Base-by-base conservation (phyloP, 2,113 vertebrate genomes). In the Pomatostomus ruficeps region DNA sequence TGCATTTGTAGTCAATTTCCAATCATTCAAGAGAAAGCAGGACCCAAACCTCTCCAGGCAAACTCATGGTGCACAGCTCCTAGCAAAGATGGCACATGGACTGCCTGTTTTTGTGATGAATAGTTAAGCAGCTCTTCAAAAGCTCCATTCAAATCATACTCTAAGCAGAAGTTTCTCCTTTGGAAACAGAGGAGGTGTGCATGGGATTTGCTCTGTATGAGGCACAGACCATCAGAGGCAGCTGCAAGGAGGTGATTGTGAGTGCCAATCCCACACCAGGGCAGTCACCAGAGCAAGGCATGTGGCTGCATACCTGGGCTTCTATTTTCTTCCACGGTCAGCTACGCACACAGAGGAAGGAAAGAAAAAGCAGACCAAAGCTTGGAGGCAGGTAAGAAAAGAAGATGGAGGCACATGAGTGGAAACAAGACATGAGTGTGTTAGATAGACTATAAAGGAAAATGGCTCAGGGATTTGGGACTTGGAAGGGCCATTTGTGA, bases 191-290 rank as follows among this genome's bases (percentile, higher is more conserved):
- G 17, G 2, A 68, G 5, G 3, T 42, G 19, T 42, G 16, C 36
- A 26, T 7, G 57, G 29, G 29, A 11, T 14, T 89, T 58, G 4
- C 38, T 66, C 77, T 42, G 7, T 13, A 22, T 21, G 21, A 80
- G 21, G 16, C 75, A 49, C 20, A 80, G 42, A 38, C 13, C 21
- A 22, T 68, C 52, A 66, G n/a, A 63, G 46, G 2, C 19, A 57
- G 67, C 17, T 25, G 22, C 48, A 48, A 35, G 65, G 36, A 67
- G 19, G 28, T 11, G 16, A 14, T 13, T 59, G 17, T 45, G 51
- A n/a, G 7, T 45, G 59, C 17, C 31, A 73, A 10, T 13, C 38
- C 1, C 10, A 3, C 2, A 0, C 9, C 31, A 62, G 49, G 28
- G n/a, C 3, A 23, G 6, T 17, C 18, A 83, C 8, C 55, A 78